Base-by-base conservation (phyloP, 1,140 invertebrate genomes). In the Drosophila willistoni region DNA sequence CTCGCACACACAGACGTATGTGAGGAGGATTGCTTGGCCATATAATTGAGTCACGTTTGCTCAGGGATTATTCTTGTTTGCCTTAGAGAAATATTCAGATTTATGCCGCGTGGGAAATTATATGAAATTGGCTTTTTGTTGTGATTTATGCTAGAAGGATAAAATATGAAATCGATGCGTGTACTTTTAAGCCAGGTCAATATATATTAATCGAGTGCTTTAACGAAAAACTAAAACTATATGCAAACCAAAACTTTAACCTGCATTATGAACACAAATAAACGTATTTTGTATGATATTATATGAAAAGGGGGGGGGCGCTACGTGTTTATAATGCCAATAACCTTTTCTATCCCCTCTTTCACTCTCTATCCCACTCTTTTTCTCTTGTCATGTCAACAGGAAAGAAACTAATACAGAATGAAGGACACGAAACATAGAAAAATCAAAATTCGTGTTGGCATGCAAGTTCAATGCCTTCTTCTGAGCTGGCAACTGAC, bases 21-120 rank as follows among this genome's bases (percentile, higher is more conserved):
- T 29, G 60, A 12, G 60, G 42, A 62, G 39, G 54, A 62, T 29
- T 77, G 71, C 29, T 54, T 79, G 76, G 68, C 83, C 73, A 86
- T 81, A 90, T 90, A 90, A 90, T 90, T 90, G 87, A 90, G 87
- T 90, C 87, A 90, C 87, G 87, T 90, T 90, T 90, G 85, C 62
- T 36, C 59, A 39, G 71, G 84, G 77, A 83, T 89, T 89, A 89
- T 39, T 68, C 41, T 25, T 39, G 17, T 39, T 59, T 29, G 22
- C 22, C 7, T 61, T n/a, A 56, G 71, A 44, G 68, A 84, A 71
- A 79, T 86, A 86, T 86, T 84, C 71, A 89, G 83, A 87, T 87
- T 87, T 87, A 89, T 89, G 79, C 84, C 77, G 83, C 80, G 72
- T 77, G 64, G 42, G 57, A 75, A 75, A 51, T 63, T 76, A 70